phyloP scores from a whole-genome alignment of 2,797 vertebrate genomes.

The Diglossa cyanea region DNA sequence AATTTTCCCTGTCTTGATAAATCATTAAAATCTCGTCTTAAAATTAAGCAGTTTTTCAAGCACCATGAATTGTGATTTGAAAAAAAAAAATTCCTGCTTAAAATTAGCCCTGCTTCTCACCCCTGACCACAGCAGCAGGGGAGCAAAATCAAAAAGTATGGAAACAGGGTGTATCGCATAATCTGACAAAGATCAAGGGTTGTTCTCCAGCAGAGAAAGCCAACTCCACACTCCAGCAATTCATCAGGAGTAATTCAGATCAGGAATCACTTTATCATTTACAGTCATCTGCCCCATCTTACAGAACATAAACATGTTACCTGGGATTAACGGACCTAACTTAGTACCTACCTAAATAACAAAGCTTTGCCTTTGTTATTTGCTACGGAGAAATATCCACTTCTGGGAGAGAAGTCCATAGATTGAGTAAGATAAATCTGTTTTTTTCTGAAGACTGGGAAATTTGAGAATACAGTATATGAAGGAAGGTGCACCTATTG shows the following conservation, averaged over 20 bases:
- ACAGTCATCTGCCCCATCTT: neutral
- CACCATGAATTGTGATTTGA: neutral
- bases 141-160: neutral
- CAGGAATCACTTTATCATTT: neutral
- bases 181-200: neutral
- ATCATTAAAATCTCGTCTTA: neutral
- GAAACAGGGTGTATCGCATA: neutral
- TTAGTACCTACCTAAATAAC: slow-evolving; percentile 84
- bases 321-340: neutral
- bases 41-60: neutral
- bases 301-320: neutral
- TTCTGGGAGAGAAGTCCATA: slow-evolving; percentile 91
- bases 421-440: slow-evolving; percentile 75
- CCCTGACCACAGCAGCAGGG: neutral
- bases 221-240: neutral
- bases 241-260: neutral
- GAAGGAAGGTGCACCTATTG: slow-evolving; percentile 89
- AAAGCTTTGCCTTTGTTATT: slow-evolving; percentile 90
- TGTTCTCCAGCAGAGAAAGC: neutral
- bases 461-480: slow-evolving; percentile 91
- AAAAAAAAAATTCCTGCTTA: neutral
- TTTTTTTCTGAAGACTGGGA: slow-evolving; percentile 83
- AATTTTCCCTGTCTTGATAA: neutral
- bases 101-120: neutral
- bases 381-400: slow-evolving; percentile 91